Base-by-base conservation (phyloP, 2,888 invertebrate genomes). In the Drosophila greeni region DNA sequence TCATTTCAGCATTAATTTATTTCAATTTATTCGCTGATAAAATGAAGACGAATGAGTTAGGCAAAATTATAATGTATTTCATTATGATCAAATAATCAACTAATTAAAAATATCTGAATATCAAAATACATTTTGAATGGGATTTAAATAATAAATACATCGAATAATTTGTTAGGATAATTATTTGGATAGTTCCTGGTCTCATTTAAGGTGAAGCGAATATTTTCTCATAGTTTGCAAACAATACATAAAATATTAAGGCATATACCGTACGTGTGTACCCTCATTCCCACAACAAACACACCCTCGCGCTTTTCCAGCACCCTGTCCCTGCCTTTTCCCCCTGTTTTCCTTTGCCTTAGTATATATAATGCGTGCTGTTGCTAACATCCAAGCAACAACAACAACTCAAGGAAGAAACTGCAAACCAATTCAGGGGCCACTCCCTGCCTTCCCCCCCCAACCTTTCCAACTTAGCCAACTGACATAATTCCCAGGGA, bases 401-500 rank as follows among this genome's bases (percentile, higher is more conserved):
- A 23, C 26, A 29, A 23, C 42, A 42, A 53, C 52, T 53, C 16
- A 37, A 45, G 58, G 58, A 58, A 59, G 58, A 57, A 58, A 59
- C 58, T 23, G 56, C 56, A 42, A 55, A 54, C 42, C 57, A 56
- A 42, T 56, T 39, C 37, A 43, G 34, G 20, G 45, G 45, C 49
- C 55, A 48, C 49, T 43, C 55, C 26, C 37, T 20, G 16, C 14
- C 2, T 33, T 43, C 37, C 33, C 31, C 18, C 18, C 14, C 33
- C 34, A n/a, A n/a, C 23, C 36, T 37, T n/a, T 26, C 24, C 48
- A 18, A 59, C 36, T 42, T 47, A 70, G 39, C 69, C 78, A 70
- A 75, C 80, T 79, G 82, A 76, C 79, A 79, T 82, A 76, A 76
- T 79, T 79, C 79, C 79, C 79, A 80, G 67, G 77, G 70, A 82